A percentile compares a stretch with the other conserved stretches of the same genome.
phyloP scores from a whole-genome alignment of 2,113 vertebrate genomes.

The Notechis scutatus region DNA sequence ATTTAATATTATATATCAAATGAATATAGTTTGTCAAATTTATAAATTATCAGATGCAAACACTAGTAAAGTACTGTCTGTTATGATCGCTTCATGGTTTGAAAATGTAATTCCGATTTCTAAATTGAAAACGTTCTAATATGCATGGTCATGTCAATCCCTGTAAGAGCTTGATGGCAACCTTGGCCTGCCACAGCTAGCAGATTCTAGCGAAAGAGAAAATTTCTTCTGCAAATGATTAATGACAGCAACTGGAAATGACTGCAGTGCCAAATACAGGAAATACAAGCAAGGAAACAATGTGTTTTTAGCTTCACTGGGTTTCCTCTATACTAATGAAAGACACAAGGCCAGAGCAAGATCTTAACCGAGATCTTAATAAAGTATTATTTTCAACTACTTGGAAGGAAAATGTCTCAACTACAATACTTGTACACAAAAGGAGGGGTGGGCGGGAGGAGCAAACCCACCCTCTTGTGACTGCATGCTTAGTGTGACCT shows the following conservation, averaged over 20 bases:
- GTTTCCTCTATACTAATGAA: conserved; percentile 4
- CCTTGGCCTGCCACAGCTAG: neutral
- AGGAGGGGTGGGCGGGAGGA: no score
- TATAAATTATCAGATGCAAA: neutral
- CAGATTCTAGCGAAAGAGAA: neutral
- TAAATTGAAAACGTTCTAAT: neutral
- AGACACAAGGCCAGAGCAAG: neutral
- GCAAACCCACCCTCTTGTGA: neutral
- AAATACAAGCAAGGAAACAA: conserved; percentile 2
- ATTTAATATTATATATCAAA: neutral
- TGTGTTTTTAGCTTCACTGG: conserved; percentile 3
- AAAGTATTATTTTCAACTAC: neutral
- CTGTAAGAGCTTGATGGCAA: neutral
- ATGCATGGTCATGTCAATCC: neutral
- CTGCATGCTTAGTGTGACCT: neutral
- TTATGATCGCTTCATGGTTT: neutral
- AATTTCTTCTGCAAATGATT: neutral
- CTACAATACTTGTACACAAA: neutral
- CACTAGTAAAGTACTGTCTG: neutral
- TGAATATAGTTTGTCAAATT: neutral
- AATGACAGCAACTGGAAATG: conserved; percentile 13
- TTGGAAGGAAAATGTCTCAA: neutral
- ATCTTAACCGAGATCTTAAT: neutral
- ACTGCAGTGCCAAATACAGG: neutral
- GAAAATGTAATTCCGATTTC: neutral